A percentile compares a stretch with the other conserved stretches of the same genome.
phyloP scores from a whole-genome alignment of 2,888 invertebrate species.

The Drosophila mimica region DNA sequence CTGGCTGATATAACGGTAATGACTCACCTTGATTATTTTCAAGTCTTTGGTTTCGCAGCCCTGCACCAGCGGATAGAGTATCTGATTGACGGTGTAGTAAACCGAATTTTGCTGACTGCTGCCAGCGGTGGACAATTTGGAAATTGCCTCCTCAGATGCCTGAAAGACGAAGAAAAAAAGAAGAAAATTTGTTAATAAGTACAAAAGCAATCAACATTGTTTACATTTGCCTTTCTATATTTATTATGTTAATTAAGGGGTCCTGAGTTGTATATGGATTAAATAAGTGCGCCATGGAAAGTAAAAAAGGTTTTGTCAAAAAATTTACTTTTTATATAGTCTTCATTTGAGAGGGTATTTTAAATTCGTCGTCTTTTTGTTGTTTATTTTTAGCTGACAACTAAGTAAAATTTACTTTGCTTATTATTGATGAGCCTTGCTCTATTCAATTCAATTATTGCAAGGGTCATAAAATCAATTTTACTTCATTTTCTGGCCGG shows the following conservation, averaged over 20 bases:
- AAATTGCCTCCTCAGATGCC: slow-evolving; percentile 98
- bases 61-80: slow-evolving; percentile 97
- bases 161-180: slow-evolving; percentile 82
- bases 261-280: not conserved
- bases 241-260: not conserved
- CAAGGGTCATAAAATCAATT: slow-evolving; percentile 68
- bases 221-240: not conserved
- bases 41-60: slow-evolving; percentile 99
- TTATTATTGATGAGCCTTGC: slow-evolving; percentile 26
- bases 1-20: slow-evolving; percentile 15
- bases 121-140: slow-evolving; percentile 92
- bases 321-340: not conserved
- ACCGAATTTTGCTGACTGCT: slow-evolving; percentile 92
- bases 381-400: not conserved
- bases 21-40: slow-evolving; percentile 94
- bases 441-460: slow-evolving; percentile 38
- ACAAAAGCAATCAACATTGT: not conserved
- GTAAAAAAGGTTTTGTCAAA: not conserved
- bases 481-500: slow-evolving; percentile 39
- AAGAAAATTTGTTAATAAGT: not conserved
- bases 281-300: not conserved
- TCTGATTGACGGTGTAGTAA: slow-evolving; percentile 95
- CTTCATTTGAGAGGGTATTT: not conserved
- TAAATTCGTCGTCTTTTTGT: not conserved
- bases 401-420: not conserved